These are phyloP conservation scores for Accipiter virgatus DNA, from an alignment of 2,113 vertebrate species.

Conservation along the genomic window DNA sequence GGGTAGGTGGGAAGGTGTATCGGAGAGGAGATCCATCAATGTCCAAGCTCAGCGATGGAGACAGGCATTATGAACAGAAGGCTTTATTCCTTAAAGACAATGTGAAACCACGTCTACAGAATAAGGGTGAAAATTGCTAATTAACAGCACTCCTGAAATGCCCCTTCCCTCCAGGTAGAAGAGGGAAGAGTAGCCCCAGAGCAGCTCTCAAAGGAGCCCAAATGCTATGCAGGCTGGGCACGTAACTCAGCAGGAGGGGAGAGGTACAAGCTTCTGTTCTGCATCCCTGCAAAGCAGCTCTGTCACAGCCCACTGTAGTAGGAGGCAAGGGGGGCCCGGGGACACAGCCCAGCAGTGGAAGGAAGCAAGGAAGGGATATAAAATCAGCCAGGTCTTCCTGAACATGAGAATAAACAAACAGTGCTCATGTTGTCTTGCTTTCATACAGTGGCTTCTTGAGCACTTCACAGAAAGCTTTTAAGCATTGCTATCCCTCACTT, in stretches of 20 bases:
- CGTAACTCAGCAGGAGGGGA: background rate
- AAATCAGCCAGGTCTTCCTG: background rate
- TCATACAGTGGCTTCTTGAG: background rate
- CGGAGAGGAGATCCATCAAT: background rate
- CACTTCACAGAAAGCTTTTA: background rate
- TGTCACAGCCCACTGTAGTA: background rate
- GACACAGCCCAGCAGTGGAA: too few relatives aligned
- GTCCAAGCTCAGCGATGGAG: background rate
- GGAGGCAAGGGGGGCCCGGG: background rate
- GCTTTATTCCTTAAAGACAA: background rate
- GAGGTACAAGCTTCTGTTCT: background rate
- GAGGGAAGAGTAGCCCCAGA: background rate
- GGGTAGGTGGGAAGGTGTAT: background rate
- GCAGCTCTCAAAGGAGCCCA: background rate
- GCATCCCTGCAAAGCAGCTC: background rate
- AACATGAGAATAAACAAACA: background rate
- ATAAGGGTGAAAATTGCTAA: background rate
- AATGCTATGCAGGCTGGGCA: background rate
- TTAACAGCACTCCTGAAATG: background rate
- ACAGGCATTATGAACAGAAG: background rate
- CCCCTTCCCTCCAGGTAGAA: background rate
- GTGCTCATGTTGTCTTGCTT: background rate
- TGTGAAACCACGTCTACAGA: background rate
- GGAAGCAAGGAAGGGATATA: background rate
- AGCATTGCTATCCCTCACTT: background rate